Base-by-base conservation (phyloP, 2,888 invertebrate species). In the Ophraella communa region DNA sequence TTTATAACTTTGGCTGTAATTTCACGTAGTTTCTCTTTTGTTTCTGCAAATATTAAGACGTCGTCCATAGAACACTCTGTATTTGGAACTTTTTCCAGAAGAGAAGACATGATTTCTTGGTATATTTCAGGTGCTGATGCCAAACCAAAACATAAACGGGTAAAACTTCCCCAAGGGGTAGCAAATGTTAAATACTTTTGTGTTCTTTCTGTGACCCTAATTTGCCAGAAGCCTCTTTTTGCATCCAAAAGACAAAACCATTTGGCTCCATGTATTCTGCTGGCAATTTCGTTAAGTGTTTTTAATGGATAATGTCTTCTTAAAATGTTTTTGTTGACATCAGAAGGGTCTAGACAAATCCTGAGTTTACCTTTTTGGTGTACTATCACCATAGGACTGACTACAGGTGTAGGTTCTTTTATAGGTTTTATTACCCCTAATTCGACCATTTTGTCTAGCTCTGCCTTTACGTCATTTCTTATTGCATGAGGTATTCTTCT, bases 221-320 rank as follows among this genome's bases (percentile, higher is more conserved):
- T 33, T 47, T 62, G 62, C 62, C 62, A 62, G 21, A 62, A 62
- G 14, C 54, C 53, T 39, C 35, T 10, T 62, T 23, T 62, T 7
- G 42, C 53, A 33, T 62, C 55, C 14, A 62, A 35, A 21, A 62
- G 21, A 30, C 53, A 45, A 21, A 62, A 62, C 7, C 18, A 44
- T 54, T 45, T n/a, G n/a, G n/a, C n/a, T n/a, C n/a, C n/a, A n/a
- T n/a, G n/a, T n/a, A n/a, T n/a, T n/a, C 18, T 54, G 53, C 30
- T 47, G n/a, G 54, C 10, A 10, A 61, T 61, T 27, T 61, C 53
- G 27, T 61, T 54, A 20, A 62, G 18, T 33, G 18, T 54, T 39
- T 62, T 45, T 5, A 62, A 20, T 47, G 55, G 55, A 47, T 62
- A 54, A 30, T 61, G 54, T 11, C 44, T 30, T n/a, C 53, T 18